Percentiles rank a stretch among this genome's conserved stretches.
These are phyloP conservation scores for Psilanteris sp. DNA, from an alignment of 1,140 invertebrate genomes.

Conservation along the genomic window DNA sequence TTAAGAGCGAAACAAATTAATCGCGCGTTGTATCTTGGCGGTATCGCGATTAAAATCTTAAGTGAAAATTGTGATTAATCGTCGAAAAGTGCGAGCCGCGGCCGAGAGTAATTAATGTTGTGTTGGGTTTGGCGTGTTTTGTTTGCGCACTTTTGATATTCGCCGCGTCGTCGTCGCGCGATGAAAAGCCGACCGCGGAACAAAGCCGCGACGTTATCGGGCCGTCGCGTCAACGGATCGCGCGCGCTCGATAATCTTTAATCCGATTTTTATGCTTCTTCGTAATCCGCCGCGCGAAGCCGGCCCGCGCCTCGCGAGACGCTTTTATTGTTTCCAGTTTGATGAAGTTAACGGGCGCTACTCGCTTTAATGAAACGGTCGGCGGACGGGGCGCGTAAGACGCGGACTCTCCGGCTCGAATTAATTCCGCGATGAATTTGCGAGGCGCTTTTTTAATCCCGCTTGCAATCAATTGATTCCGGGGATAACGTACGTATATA, in stretches of 20 bases:
- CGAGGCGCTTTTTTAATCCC: no score
- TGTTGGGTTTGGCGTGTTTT: constrained; percentile 33
- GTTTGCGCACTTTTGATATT: constrained; percentile 15
- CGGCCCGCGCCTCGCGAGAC: no score
- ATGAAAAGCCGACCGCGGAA: constrained; percentile 7
- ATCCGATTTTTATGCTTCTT: constrained; percentile 26
- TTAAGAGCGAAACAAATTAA: constrained; percentile 56
- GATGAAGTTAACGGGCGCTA: constrained; percentile 4
- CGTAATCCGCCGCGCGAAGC: no score
- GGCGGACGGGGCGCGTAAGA: no score
- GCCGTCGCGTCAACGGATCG: no score
- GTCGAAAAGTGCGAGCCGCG: constrained; percentile 17
- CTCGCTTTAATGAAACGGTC: no score
- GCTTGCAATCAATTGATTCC: no score
- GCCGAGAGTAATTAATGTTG: constrained; percentile 55
- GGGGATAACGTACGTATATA: no score
- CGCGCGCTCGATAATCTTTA: constrained; percentile 29
- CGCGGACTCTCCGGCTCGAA: no score
- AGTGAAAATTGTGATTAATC: constrained; percentile 60
- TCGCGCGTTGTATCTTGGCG: constrained; percentile 35
- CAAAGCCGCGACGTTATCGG: no score
- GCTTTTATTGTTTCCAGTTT: constrained; percentile 14
- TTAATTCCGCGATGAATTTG: no score
- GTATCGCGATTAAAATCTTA: constrained; percentile 57
- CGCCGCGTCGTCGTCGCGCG: not conserved